Percentiles rank a stretch among this genome's conserved stretches.
phyloP scores from a whole-genome alignment of 2,113 vertebrate species.

The Sphaerodactylus townsendi region DNA sequence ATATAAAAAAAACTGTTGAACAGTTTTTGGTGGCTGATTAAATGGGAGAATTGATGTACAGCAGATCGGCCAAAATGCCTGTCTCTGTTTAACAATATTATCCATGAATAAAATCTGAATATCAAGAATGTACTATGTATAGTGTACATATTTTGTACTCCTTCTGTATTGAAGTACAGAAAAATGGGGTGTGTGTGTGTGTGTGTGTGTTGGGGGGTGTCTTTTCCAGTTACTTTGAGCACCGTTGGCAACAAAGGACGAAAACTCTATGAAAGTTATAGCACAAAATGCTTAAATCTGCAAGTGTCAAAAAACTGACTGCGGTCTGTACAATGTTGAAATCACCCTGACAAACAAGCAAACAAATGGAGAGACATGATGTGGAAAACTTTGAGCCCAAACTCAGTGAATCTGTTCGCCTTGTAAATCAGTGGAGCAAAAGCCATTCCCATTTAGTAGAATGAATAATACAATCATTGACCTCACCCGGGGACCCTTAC shows the following conservation, averaged over 20 bases:
- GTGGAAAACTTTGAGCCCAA: neutral
- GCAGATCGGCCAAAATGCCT: neutral
- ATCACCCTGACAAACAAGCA: neutral
- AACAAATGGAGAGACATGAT: neutral
- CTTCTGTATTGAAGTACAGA: neutral
- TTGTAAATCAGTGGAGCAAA: neutral
- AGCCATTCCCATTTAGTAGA: neutral
- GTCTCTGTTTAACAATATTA: neutral
- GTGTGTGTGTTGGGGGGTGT: too few relatives aligned
- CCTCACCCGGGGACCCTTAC: neutral
- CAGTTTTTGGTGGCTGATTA: neutral
- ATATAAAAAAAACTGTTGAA: neutral
- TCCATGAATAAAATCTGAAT: neutral
- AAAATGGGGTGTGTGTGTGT: neutral
- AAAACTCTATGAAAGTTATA: too few relatives aligned
- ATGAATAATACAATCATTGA: neutral
- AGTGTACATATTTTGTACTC: neutral
- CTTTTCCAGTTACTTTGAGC: too few relatives aligned
- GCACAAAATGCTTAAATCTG: neutral
- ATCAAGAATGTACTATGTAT: neutral
- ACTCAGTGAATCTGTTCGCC: neutral
- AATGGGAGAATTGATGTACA: neutral
- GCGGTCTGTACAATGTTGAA: neutral
- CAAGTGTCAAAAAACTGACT: neutral
- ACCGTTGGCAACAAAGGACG: too few relatives aligned